Conservation (phyloP, 2,888 invertebrate species). For the Cataglyphis albicans region DNA sequence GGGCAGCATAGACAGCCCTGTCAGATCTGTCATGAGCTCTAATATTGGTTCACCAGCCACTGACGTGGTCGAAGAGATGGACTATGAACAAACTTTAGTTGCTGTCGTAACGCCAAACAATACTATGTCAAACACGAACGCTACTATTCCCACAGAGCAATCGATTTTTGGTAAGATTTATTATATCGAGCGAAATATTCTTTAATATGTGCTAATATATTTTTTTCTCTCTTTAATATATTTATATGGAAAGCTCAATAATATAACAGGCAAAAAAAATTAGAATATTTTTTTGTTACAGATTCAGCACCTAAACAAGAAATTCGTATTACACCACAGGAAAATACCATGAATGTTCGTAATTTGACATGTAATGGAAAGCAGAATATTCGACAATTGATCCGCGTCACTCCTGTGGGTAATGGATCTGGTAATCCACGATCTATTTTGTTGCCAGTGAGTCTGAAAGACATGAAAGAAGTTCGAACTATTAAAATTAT, state of each 20-base stretch:
- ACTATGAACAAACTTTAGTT: slow-evolving; percentile 78
- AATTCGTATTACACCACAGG: slow-evolving; percentile 68
- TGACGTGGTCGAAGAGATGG: slow-evolving; percentile 78
- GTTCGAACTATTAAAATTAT: slow-evolving; percentile 91
- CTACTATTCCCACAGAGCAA: slow-evolving; percentile 54
- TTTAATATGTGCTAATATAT: background rate
- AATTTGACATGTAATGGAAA: slow-evolving; percentile 79
- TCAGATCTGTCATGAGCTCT: slow-evolving; percentile 81
- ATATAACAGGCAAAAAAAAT: background rate
- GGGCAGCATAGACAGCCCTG: slow-evolving; percentile 77
- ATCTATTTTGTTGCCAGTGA: slow-evolving; percentile 91
- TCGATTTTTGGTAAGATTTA: slow-evolving; percentile 60
- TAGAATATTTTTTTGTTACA: slow-evolving; percentile 50
- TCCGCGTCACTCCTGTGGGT: slow-evolving; percentile 84
- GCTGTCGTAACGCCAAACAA: slow-evolving; percentile 78
- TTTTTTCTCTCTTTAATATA: background rate
- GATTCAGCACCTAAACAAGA: slow-evolving; percentile 73
- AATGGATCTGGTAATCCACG: slow-evolving; percentile 85
- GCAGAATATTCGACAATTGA: slow-evolving; percentile 81
- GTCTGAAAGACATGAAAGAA: slow-evolving; percentile 90
- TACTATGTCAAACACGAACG: slow-evolving; percentile 45
- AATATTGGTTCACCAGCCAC: slow-evolving; percentile 81
- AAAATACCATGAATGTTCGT: slow-evolving; percentile 78
- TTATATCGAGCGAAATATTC: background rate
- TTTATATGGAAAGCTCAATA: background rate